Base-by-base conservation (phyloP, 1,140 invertebrate genomes). In the Bombus impatiens region DNA sequence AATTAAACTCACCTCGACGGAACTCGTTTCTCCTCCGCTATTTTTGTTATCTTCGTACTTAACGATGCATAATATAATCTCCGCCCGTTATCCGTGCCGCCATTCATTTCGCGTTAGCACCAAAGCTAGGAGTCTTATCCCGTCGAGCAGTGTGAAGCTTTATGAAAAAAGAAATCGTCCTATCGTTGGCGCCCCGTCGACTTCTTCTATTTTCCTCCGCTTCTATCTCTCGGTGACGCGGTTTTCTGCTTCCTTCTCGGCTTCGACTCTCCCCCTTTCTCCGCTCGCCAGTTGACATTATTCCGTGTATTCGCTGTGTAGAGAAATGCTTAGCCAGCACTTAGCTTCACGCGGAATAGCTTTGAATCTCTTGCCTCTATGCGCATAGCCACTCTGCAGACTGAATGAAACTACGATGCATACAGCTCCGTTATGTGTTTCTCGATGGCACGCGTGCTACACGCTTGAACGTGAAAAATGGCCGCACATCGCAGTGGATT, bases 311-410 rank as follows among this genome's bases (percentile, higher is more conserved):
- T 87, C 87, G 75, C 72, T 88, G 83, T 87, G 83, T 84, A 82
- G 84, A 88, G 65, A 88, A 88, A 83, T 78, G 87, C 90, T 90
- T 90, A 90, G 85, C 87, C 82, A 84, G 88, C 88, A 85, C 88
- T 86, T 88, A 82, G 75, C 81, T 71, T 62, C 72, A 57, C 87
- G 70, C 81, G 88, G 78, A 81, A 82, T 77, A 78, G 72, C 74
- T 75, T 47, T 40, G 80, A 75, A 57, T 88, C 47, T 79, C 57
- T 78, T 53, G 86, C 47, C 47, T 53, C 59, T 71, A 71, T 80
- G 78, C 77, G 86, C 86, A 57, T 78, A 88, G 83, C 72, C 79
- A 87, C 35, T 78, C 86, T 83, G 74, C 65, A 25, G 5, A 25
- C 44, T 35, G 44, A 53, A 53, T 13, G 22, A 76, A 32, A 53